Evolutionary conservation across 2,888 invertebrate species (phyloP).

Genomic region (Platerodrilus igneus): DNA sequence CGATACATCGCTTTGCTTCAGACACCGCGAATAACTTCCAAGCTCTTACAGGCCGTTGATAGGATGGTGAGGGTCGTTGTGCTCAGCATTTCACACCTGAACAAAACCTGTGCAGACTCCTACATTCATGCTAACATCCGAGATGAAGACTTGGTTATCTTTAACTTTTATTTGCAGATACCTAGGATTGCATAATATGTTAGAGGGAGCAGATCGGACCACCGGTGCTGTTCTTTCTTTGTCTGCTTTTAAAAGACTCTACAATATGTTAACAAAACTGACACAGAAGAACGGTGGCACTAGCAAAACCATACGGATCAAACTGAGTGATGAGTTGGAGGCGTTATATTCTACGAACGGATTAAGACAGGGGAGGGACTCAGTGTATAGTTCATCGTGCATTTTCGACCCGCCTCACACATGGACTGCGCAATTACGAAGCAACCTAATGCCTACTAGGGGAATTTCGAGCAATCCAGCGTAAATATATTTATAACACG

Average conservation of each 20-base stretch:
- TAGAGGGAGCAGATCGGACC: background rate
- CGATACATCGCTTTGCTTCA: slow-evolving; percentile 4
- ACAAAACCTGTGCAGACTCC: slow-evolving; percentile 41
- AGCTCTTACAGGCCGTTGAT: slow-evolving; percentile 9
- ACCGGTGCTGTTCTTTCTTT: slow-evolving; percentile 9
- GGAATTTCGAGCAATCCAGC: too few relatives aligned
- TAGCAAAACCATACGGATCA: background rate
- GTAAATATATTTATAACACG: too few relatives aligned
- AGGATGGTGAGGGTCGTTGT: slow-evolving; percentile 15
- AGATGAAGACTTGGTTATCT: slow-evolving; percentile 19
- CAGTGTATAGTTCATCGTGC: too few relatives aligned
- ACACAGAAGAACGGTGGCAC: slow-evolving; percentile 3
- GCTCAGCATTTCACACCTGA: slow-evolving; percentile 49
- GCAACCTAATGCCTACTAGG: too few relatives aligned
- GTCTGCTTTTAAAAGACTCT: slow-evolving; percentile 2
- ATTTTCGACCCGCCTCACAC: too few relatives aligned
- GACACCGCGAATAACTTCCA: slow-evolving; percentile 13
- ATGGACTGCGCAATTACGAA: too few relatives aligned
- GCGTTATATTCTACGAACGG: slow-evolving; percentile 23
- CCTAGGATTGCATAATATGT: slow-evolving; percentile 8
- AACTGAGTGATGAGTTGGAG: slow-evolving; percentile 14
- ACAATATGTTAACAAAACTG: slow-evolving; percentile 3
- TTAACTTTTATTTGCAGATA: slow-evolving; percentile 4
- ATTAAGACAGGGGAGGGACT: too few relatives aligned
- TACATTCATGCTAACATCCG: too few relatives aligned